Conservation (phyloP, 2,797 vertebrate species). For the Neoniphon sammara region DNA sequence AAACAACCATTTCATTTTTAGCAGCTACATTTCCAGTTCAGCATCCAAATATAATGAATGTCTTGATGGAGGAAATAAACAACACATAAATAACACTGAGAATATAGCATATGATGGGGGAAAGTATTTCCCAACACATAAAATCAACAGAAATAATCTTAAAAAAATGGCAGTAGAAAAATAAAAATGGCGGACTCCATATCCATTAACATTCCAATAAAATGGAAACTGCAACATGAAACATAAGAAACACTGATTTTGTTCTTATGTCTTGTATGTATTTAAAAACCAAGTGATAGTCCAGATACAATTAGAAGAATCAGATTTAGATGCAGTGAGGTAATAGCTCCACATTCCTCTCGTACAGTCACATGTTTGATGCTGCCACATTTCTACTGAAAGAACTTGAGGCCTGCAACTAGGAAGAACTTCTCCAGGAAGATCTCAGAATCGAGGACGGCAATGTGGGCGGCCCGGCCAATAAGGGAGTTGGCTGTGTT, state of each 20-base stretch:
- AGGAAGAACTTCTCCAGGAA: conserved; percentile 99
- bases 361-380: conserved; percentile 41
- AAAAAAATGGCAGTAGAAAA: conserved; percentile 79
- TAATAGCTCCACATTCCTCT: conserved; percentile 87
- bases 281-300: conserved; percentile 84
- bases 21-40: conserved; percentile 87
- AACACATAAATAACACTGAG: conserved; percentile 81
- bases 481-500: conserved; percentile 99
- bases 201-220: conserved; percentile 53
- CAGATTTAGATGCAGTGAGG: conserved; percentile 90
- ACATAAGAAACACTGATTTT: conserved; percentile 82
- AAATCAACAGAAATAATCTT: conserved; percentile 34
- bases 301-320: conserved; percentile 84
- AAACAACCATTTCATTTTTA: conserved; percentile 78
- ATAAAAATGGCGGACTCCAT: conserved; percentile 65
- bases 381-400: conserved; percentile 85
- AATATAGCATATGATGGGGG: conserved; percentile 59
- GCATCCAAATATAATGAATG: conserved; percentile 68
- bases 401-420: conserved; percentile 97
- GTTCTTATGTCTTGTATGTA: conserved; percentile 83
- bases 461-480: conserved; percentile 97
- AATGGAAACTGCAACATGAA: conserved; percentile 46
- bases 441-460: conserved; percentile 99
- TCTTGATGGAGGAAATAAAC: conserved; percentile 48
- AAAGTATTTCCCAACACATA: conserved; percentile 49